These are phyloP conservation scores for Lycorma delicatula DNA, from an alignment of 1,140 invertebrate species.

Conservation along the genomic window DNA sequence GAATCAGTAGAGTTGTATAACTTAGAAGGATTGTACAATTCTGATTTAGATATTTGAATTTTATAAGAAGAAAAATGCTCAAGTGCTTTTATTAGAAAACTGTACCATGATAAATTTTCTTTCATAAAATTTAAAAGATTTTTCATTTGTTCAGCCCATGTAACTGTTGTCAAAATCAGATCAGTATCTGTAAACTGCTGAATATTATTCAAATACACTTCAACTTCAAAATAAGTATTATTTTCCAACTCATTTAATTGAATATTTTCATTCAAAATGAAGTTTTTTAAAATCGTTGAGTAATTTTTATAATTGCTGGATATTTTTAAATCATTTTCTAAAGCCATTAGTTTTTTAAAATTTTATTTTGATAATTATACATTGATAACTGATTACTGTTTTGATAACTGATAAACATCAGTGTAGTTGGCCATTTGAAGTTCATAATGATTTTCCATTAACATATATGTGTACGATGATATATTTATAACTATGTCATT, in stretches of 20 bases:
- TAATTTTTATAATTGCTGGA: neutral
- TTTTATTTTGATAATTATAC: neutral
- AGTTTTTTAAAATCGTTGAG: neutral
- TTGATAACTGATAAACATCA: neutral
- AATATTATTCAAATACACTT: neutral
- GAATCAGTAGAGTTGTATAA: no score
- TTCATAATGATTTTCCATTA: neutral
- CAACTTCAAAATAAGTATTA: neutral
- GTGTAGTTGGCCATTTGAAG: neutral
- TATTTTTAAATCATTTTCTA: neutral
- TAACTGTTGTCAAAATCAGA: neutral
- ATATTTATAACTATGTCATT: neutral
- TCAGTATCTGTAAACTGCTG: neutral
- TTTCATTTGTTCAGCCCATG: neutral
- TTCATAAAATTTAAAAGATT: neutral
- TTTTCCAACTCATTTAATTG: neutral
- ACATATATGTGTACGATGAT: neutral
- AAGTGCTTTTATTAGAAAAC: neutral
- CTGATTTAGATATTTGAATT: neutral
- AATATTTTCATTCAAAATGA: neutral
- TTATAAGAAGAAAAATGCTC: neutral
- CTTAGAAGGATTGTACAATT: no score
- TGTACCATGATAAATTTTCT: neutral
- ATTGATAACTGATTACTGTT: no score
- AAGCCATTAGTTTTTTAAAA: neutral